Conservation (phyloP, 2,113 vertebrate genomes). For the Microtus richardsoni region DNA sequence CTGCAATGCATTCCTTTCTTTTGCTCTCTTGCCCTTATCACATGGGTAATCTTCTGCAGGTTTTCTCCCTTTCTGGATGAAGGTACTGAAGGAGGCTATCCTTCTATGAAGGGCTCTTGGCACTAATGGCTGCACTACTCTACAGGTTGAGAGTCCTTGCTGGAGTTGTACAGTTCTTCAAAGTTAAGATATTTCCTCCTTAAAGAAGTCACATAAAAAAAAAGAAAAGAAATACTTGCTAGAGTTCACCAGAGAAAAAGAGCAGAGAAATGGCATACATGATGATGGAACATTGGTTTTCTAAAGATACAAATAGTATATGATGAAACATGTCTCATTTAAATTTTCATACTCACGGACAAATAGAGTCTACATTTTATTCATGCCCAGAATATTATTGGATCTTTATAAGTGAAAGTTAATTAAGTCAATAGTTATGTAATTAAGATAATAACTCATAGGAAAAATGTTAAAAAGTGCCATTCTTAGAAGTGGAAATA, state of each 20-base stretch:
- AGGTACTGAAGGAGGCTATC: not conserved
- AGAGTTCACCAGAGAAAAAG: not conserved
- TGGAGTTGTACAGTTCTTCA: slow-evolving; percentile 51
- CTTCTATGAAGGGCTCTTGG: not conserved
- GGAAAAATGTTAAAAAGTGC: not conserved
- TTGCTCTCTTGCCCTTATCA: not conserved
- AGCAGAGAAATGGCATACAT: slow-evolving; percentile 5
- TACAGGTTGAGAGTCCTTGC: slow-evolving; percentile 12
- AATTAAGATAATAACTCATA: not conserved
- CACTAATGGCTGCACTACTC: slow-evolving; percentile 1
- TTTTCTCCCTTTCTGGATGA: not conserved
- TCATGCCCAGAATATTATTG: not conserved
- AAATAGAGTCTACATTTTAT: not conserved
- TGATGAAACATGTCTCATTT: not conserved
- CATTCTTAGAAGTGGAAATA: not conserved
- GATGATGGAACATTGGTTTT: not conserved
- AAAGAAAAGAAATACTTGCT: not conserved
- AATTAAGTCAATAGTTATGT: not conserved
- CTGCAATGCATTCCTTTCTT: not conserved
- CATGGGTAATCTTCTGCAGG: not conserved
- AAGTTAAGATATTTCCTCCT: slow-evolving; percentile 33
- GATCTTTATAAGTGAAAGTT: not conserved
- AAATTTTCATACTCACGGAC: not conserved
- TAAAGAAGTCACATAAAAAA: not conserved
- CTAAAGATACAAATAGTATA: not conserved